Conservation (phyloP, 2,888 invertebrate species). For the Thalpophila matura region DNA sequence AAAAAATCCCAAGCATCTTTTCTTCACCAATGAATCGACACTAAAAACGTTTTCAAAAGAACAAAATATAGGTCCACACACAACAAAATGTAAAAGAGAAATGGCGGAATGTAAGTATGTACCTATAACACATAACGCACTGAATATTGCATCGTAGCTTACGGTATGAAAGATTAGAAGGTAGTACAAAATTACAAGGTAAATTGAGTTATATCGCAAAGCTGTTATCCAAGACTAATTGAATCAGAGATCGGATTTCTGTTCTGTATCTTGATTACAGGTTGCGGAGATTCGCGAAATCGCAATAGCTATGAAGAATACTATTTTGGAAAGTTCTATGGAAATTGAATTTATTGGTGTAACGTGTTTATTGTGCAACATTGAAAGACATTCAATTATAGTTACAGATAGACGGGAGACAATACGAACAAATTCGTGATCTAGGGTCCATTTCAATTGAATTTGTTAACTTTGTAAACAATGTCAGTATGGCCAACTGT, state of each 20-base stretch:
- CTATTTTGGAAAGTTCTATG: constrained; percentile 10
- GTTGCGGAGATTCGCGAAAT: constrained; percentile 19
- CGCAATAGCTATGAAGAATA: constrained; percentile 7
- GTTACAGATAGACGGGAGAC: no score
- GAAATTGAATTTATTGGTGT: no score
- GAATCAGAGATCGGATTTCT: constrained; percentile 40
- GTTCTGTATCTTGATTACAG: constrained; percentile 26
- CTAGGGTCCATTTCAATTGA: no score
- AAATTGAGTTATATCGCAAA: constrained; percentile 50
- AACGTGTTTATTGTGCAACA: no score
- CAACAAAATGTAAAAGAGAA: constrained; percentile 1
- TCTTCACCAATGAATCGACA: not conserved
- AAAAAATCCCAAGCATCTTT: not conserved
- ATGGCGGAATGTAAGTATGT: constrained; percentile 16
- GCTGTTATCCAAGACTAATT: constrained; percentile 47
- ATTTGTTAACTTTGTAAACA: no score
- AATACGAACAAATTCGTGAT: no score
- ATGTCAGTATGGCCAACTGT: no score
- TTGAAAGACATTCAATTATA: no score
- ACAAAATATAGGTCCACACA: not conserved
- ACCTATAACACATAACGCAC: no score
- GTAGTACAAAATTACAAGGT: constrained; percentile 38
- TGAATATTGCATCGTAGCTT: constrained; percentile 40
- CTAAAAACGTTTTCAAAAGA: not conserved
- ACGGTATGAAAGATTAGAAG: constrained; percentile 45